phyloP scores from a whole-genome alignment of 2,113 vertebrate species.

The Mola mola region DNA sequence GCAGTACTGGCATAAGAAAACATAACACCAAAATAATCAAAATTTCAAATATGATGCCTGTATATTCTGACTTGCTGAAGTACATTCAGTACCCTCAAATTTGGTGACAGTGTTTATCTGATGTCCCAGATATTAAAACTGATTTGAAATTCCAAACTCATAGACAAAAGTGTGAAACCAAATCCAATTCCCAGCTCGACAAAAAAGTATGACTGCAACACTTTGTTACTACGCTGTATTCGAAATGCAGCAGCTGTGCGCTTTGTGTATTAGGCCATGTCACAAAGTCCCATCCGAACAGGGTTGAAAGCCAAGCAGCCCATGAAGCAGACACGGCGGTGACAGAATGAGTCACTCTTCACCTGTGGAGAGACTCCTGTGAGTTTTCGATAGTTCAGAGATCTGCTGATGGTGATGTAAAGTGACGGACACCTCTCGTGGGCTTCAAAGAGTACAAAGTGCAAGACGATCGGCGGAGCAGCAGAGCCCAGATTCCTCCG shows the following conservation, averaged over 20 bases:
- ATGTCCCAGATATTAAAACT: neutral
- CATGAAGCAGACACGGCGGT: neutral
- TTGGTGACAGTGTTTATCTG: neutral
- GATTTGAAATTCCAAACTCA: neutral
- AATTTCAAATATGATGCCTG: no score
- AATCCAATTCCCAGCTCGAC: neutral
- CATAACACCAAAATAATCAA: no score
- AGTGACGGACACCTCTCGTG: slow-evolving; percentile 56
- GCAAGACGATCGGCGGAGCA: slow-evolving; percentile 27
- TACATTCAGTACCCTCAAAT: slow-evolving; percentile 3
- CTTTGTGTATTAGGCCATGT: slow-evolving; percentile 1
- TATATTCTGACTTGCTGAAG: neutral
- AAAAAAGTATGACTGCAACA: neutral
- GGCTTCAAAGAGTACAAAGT: slow-evolving; percentile 43
- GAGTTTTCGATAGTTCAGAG: slow-evolving; percentile 33
- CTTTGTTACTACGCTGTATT: neutral
- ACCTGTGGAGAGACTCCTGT: slow-evolving; percentile 44
- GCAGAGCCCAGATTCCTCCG: slow-evolving; percentile 25
- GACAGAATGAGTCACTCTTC: slow-evolving; percentile 27
- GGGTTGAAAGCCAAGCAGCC: slow-evolving; percentile 23
- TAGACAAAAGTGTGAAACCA: neutral
- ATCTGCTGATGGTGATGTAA: slow-evolving; percentile 54
- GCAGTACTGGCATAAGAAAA: no score
- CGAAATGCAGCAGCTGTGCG: neutral
- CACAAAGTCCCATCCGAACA: slow-evolving; percentile 10